Conservation (phyloP, 2,888 invertebrate genomes). For the Nysson spinosus region DNA sequence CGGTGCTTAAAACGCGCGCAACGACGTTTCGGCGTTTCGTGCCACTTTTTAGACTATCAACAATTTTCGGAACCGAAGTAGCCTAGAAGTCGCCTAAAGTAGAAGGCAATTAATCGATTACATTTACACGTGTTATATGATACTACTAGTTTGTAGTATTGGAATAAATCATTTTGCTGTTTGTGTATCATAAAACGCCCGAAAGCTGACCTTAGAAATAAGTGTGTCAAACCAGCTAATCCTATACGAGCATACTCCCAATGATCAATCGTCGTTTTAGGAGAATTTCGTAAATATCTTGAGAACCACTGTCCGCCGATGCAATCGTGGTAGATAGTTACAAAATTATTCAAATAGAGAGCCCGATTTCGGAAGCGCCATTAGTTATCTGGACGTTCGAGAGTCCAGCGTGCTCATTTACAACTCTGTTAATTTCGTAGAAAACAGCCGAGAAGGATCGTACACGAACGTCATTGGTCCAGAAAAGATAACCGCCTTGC, state of each 20-base stretch:
- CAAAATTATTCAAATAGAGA: slow-evolving; percentile 63
- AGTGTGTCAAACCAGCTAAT: too few relatives aligned
- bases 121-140: neutral
- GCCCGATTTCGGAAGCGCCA: slow-evolving; percentile 53
- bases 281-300: slow-evolving; percentile 21
- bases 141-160: too few relatives aligned
- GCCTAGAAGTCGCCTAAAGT: neutral
- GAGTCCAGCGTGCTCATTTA: slow-evolving; percentile 54
- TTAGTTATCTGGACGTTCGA: slow-evolving; percentile 53
- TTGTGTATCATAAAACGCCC: too few relatives aligned
- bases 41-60: neutral
- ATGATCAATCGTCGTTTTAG: too few relatives aligned
- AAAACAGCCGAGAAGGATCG: slow-evolving; percentile 20
- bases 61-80: neutral
- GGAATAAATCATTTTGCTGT: too few relatives aligned
- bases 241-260: too few relatives aligned
- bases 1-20: slow-evolving; percentile 57
- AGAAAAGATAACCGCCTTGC: slow-evolving; percentile 41
- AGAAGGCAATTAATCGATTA: slow-evolving; percentile 3
- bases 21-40: slow-evolving; percentile 30
- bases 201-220: too few relatives aligned
- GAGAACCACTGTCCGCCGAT: slow-evolving; percentile 29
- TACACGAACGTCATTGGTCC: slow-evolving; percentile 30
- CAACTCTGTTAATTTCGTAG: slow-evolving; percentile 64
- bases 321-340: slow-evolving; percentile 43